These are phyloP conservation scores for Numenius arquata DNA, from an alignment of 2,113 vertebrate species.

Conservation along the genomic window DNA sequence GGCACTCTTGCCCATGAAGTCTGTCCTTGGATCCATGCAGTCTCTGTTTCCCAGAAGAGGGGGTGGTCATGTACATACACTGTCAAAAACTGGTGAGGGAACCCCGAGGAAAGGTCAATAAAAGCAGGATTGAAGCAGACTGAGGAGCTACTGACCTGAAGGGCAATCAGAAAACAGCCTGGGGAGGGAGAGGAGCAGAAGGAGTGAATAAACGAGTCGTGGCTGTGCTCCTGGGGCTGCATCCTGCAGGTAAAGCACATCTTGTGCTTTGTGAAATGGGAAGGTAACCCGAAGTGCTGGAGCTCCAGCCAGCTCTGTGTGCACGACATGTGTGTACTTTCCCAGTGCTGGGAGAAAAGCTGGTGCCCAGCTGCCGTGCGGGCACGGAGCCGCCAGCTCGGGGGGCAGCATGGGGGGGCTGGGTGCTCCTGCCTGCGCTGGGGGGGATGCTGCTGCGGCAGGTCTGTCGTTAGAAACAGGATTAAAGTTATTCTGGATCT, in stretches of 20 bases:
- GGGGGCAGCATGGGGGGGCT: background rate
- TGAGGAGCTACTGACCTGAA: background rate
- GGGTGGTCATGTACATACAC: background rate
- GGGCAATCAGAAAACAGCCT: background rate
- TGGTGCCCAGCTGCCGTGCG: background rate
- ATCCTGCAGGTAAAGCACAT: background rate
- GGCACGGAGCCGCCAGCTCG: fast-evolving
- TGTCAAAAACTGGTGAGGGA: background rate
- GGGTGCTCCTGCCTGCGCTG: fast-evolving
- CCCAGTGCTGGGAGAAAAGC: background rate
- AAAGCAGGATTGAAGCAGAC: background rate
- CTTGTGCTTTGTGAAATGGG: fast-evolving
- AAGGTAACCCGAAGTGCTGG: background rate
- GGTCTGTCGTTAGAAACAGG: background rate
- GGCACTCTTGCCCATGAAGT: too few species aligned
- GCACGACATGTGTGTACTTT: fast-evolving
- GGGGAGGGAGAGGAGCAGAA: background rate
- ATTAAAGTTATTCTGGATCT: background rate
- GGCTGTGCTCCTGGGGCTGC: background rate
- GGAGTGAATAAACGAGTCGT: fast-evolving
- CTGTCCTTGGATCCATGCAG: background rate
- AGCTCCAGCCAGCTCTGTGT: background rate
- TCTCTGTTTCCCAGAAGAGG: background rate
- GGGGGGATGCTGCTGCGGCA: fast-evolving
- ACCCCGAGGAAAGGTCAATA: background rate